Percentiles rank a stretch among this genome's conserved stretches.
Evolutionary conservation across 2,888 invertebrate genomes (phyloP).

Genomic region (Dryocosmus kuriphilus): DNA sequence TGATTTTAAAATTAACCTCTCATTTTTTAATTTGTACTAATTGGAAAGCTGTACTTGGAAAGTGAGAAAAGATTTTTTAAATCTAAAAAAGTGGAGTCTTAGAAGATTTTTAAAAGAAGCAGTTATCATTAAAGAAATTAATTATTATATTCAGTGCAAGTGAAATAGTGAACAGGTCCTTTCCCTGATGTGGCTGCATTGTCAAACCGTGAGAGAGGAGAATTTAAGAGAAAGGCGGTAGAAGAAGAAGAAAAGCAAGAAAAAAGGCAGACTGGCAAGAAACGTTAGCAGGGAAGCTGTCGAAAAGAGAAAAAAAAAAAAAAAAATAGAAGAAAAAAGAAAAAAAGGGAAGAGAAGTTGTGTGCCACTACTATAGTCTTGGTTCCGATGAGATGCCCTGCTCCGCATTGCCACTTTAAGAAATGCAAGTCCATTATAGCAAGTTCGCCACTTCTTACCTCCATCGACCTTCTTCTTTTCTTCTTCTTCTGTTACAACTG

Average conservation of each 20-base stretch:
- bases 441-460: slow-evolving; percentile 43
- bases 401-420: slow-evolving; percentile 70
- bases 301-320: slow-evolving; percentile 12
- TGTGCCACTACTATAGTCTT: slow-evolving; percentile 71
- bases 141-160: slow-evolving; percentile 11
- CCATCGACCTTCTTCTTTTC: slow-evolving; percentile 23
- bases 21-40: too few relatives aligned
- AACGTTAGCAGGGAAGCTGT: background rate
- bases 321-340: slow-evolving; percentile 27
- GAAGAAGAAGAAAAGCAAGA: slow-evolving; percentile 45
- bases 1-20: too few relatives aligned
- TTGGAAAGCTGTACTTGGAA: too few relatives aligned
- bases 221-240: slow-evolving; percentile 23
- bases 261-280: slow-evolving; percentile 35
- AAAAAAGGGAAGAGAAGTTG: slow-evolving; percentile 41
- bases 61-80: too few relatives aligned
- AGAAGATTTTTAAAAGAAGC: too few relatives aligned
- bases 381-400: slow-evolving; percentile 68
- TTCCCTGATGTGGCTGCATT: background rate
- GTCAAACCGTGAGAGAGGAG: background rate
- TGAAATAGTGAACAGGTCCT: slow-evolving; percentile 9
- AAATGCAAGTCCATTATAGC: slow-evolving; percentile 59
- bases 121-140: too few relatives aligned
- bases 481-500: slow-evolving; percentile 3
- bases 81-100: too few relatives aligned